Conservation (phyloP, 2,113 vertebrate species). For the human (Homo sapiens) region GRCh38 chr6:72416501-72417000, state of each 20-base stretch:
- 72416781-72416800: too few species aligned
- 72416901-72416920: neutral
- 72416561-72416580: neutral
- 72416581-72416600: neutral
- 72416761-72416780: neutral
- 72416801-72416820: neutral
- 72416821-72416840: neutral
- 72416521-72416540: neutral
- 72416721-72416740: neutral
- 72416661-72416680: neutral
- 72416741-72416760: neutral
- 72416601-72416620: neutral
- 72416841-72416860: neutral
- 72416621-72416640: neutral
- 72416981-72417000: neutral
- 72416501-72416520: neutral
- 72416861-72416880: neutral
- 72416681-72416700: neutral
- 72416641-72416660: neutral
- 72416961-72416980: neutral
- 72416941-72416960: neutral
- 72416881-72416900: neutral
- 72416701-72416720: neutral
- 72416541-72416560: neutral
- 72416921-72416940: neutral